Percentiles rank a stretch among this genome's conserved stretches.
phyloP scores from a whole-genome alignment of 37 sponge, comb jelly and placozoan species.

The Cladorhizidae sp. region DNA sequence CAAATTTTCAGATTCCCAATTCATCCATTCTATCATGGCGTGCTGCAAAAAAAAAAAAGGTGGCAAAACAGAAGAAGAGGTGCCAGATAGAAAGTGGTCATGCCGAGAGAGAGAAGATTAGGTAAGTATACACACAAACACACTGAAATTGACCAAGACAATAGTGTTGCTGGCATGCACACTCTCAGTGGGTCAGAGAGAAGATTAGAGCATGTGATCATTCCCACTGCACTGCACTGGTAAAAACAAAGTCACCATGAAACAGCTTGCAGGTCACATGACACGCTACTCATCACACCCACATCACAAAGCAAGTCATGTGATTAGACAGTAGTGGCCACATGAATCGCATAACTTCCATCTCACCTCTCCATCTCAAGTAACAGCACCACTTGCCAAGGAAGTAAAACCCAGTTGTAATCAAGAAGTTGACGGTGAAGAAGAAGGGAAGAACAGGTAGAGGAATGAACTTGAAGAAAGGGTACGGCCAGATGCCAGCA shows the following conservation, averaged over 20 bases:
- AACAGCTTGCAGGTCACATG: background rate
- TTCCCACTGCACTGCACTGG: background rate
- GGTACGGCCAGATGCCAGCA: conserved; percentile 54
- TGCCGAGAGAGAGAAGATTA: no score
- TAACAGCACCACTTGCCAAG: conserved; percentile 33
- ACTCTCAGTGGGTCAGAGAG: conserved; percentile 6
- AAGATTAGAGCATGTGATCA: background rate
- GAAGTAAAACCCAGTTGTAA: conserved; percentile 32
- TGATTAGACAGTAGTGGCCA: background rate
- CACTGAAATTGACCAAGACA: background rate
- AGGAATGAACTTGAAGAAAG: conserved; percentile 57
- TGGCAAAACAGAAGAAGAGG: no score
- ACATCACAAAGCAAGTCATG: no score
- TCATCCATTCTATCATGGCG: conserved; percentile 32
- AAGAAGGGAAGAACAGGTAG: conserved; percentile 51
- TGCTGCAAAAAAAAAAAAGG: conserved; percentile 20
- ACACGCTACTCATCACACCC: background rate
- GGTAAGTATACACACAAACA: no score
- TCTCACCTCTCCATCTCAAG: conserved; percentile 65
- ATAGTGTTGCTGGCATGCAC: background rate
- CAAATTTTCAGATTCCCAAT: conserved; percentile 13
- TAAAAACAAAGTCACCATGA: background rate
- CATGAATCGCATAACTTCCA: background rate
- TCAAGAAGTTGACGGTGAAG: conserved; percentile 50
- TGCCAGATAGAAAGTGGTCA: no score